A percentile compares a stretch with the other conserved stretches of the same genome.
phyloP scores from a whole-genome alignment of 2,113 vertebrate species.

The Recurvirostra avosetta region DNA sequence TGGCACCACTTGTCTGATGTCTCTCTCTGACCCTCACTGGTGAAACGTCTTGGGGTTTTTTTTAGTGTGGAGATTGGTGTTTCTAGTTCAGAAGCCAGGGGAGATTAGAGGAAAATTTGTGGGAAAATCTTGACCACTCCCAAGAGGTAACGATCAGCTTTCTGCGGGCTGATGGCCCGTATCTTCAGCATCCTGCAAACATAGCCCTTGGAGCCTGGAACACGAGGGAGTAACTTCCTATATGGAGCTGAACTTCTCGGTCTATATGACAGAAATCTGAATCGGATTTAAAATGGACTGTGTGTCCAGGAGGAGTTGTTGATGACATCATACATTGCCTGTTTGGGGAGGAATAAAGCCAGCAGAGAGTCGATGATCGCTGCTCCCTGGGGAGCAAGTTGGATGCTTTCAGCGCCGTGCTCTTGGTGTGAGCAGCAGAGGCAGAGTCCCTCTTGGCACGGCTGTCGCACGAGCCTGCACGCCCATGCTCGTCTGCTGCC shows the following conservation, averaged over 20 bases:
- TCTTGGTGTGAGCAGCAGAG: neutral
- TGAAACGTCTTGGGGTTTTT: neutral
- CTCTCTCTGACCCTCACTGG: neutral
- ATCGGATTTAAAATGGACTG: neutral
- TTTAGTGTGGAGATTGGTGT: neutral
- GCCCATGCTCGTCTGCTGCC: neutral
- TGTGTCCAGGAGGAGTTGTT: neutral
- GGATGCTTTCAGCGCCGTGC: rapidly evolving
- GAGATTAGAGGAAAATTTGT: neutral
- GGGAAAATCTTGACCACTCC: neutral
- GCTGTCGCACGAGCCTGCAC: neutral
- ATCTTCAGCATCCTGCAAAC: neutral
- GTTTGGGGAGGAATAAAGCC: neutral
- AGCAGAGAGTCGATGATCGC: neutral
- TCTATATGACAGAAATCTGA: neutral
- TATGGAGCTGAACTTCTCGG: neutral
- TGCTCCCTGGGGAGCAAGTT: neutral
- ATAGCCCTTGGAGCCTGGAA: neutral
- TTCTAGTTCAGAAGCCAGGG: neutral
- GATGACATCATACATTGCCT: neutral
- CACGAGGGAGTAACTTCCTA: neutral
- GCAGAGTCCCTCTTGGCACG: neutral
- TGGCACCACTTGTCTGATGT: neutral
- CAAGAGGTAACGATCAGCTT: neutral
- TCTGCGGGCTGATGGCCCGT: neutral